Percentiles rank a stretch among this genome's conserved stretches.
phyloP scores from a whole-genome alignment of 1,140 invertebrate genomes.

The Meloidogyne floridensis region DNA sequence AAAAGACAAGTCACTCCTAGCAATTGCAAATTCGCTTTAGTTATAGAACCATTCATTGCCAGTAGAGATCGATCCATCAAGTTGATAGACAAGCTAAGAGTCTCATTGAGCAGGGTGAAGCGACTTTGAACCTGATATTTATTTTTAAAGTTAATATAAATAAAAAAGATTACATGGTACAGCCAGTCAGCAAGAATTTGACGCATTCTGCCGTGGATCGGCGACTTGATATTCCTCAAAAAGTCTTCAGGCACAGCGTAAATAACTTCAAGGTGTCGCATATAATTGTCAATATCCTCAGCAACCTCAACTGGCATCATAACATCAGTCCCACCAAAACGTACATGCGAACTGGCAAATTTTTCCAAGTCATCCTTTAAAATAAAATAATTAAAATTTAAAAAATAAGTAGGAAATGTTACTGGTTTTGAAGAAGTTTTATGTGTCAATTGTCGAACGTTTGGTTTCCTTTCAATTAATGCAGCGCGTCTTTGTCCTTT shows the following conservation, averaged over 20 bases:
- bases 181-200: slow-evolving; percentile 89
- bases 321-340: not conserved
- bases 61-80: slow-evolving; percentile 76
- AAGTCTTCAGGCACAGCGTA: slow-evolving; percentile 19
- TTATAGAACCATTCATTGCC: slow-evolving; percentile 23
- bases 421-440: not conserved
- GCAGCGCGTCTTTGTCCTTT: not conserved
- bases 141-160: slow-evolving; percentile 63
- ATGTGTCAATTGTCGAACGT: not conserved
- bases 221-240: not conserved
- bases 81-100: slow-evolving; percentile 72
- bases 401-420: not conserved
- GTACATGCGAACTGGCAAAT: not conserved
- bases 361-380: not conserved
- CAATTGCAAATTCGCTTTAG: slow-evolving; percentile 36
- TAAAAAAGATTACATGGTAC: slow-evolving; percentile 77
- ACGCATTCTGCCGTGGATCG: slow-evolving; percentile 73
- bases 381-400: not conserved
- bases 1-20: slow-evolving; percentile 61
- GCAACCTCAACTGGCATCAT: slow-evolving; percentile 18
- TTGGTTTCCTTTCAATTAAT: not conserved
- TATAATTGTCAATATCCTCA: slow-evolving; percentile 33
- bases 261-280: slow-evolving; percentile 22
- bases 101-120: slow-evolving; percentile 81
- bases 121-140: slow-evolving; percentile 68